A percentile compares a stretch with the other conserved stretches of the same genome.
Evolutionary conservation across 2,113 vertebrate species (phyloP).

Genomic region (Hylia prasina): DNA sequence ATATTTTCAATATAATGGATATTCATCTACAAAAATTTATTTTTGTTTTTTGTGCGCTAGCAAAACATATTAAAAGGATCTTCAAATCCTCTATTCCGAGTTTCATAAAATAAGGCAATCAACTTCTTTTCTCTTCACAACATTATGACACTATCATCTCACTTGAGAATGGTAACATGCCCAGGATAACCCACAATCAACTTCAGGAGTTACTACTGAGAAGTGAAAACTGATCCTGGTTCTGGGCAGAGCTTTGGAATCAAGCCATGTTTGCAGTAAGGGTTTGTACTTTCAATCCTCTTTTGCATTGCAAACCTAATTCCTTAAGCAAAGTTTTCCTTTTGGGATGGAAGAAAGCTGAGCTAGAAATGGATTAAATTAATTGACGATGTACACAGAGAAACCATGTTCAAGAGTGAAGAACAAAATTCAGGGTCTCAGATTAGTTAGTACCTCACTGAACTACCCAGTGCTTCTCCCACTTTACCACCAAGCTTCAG

Average conservation of each 20-base stretch:
- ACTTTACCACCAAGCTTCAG: neutral
- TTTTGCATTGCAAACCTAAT: neutral
- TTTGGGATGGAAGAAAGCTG: neutral
- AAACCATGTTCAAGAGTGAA: neutral
- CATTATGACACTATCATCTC: neutral
- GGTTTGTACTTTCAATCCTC: neutral
- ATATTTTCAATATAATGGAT: neutral
- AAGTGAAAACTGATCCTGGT: neutral
- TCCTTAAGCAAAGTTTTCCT: neutral
- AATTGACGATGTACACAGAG: neutral
- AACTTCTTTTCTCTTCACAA: neutral
- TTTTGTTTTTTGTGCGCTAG: too few species aligned
- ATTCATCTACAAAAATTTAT: neutral
- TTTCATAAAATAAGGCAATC: neutral
- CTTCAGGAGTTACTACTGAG: neutral
- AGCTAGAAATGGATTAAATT: neutral
- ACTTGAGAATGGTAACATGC: neutral
- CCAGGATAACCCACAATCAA: neutral
- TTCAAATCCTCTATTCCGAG: neutral
- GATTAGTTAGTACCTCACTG: neutral
- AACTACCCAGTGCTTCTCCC: neutral
- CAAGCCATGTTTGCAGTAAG: neutral
- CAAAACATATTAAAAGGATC: neutral
- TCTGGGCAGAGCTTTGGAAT: neutral
- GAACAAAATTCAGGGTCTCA: neutral